phyloP scores from a whole-genome alignment of 2,113 vertebrate genomes.

The Tetrao urogallus region DNA sequence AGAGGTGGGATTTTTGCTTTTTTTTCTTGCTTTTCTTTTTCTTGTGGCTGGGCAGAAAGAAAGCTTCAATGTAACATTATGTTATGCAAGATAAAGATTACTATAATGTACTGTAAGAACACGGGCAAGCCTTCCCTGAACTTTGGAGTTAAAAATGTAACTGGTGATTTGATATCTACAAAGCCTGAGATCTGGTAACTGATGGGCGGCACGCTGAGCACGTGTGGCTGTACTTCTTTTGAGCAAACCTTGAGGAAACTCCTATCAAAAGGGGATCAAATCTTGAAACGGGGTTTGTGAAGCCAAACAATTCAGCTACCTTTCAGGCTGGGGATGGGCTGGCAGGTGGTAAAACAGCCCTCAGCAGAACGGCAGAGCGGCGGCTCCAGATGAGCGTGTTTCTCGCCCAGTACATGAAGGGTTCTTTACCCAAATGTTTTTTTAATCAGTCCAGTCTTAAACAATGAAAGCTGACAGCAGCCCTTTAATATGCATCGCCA shows the following conservation, averaged over 20 bases:
- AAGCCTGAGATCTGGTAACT: neutral
- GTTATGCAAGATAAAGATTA: neutral
- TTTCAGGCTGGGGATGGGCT: neutral
- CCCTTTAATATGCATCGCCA: conserved; percentile 23
- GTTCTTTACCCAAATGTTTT: conserved; percentile 24
- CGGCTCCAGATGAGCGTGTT: neutral
- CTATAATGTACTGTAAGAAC: neutral
- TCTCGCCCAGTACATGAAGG: neutral
- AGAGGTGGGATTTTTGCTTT: neutral
- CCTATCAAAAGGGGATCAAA: neutral
- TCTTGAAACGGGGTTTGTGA: neutral
- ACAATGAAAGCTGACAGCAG: conserved; percentile 43
- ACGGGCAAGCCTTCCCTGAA: neutral
- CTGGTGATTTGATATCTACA: neutral
- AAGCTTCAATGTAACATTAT: neutral
- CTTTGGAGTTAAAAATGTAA: neutral
- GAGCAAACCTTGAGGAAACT: neutral
- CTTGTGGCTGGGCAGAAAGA: neutral
- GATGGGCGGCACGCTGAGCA: neutral
- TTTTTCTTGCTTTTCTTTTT: neutral
- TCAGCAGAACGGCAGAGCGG: neutral
- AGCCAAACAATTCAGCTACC: neutral
- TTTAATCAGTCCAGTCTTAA: conserved; percentile 40
- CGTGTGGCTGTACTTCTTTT: neutral
- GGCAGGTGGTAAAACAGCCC: neutral